Evolutionary conservation across 2,113 vertebrate species (phyloP).

Genomic region (Pontoporia blainvillei): DNA sequence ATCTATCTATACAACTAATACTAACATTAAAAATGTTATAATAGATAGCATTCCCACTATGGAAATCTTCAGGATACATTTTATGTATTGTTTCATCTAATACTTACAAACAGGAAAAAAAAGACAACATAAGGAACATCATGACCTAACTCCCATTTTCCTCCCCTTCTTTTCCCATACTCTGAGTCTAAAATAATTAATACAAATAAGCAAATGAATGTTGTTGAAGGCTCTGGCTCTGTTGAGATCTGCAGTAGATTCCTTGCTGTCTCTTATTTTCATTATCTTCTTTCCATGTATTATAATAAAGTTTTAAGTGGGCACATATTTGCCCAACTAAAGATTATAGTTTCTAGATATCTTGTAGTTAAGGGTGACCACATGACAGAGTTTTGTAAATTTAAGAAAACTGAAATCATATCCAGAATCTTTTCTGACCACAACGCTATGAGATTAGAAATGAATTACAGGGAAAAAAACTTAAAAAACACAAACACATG

Average conservation of each 20-base stretch:
- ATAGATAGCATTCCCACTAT: background rate
- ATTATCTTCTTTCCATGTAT: background rate
- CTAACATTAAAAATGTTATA: background rate
- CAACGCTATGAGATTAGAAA: too few species aligned
- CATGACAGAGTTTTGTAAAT: background rate
- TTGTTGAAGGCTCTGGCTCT: background rate
- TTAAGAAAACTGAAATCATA: too few species aligned
- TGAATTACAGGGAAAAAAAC: too few species aligned
- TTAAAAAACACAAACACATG: too few species aligned
- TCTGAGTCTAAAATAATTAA: background rate
- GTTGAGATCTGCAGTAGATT: background rate
- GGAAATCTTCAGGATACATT: background rate
- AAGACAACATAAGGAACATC: background rate
- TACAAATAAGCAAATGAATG: background rate
- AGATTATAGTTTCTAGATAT: background rate
- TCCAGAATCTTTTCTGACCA: too few species aligned
- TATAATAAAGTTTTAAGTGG: background rate
- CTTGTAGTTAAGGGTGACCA: background rate
- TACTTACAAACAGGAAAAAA: background rate
- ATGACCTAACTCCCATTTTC: background rate
- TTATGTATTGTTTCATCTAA: background rate
- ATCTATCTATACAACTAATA: background rate
- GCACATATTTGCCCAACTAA: background rate
- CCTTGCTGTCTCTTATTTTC: background rate
- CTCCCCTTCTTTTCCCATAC: background rate